Base-by-base conservation (phyloP, 2,888 invertebrate genomes). In the Glyphotaelius pellucidus region DNA sequence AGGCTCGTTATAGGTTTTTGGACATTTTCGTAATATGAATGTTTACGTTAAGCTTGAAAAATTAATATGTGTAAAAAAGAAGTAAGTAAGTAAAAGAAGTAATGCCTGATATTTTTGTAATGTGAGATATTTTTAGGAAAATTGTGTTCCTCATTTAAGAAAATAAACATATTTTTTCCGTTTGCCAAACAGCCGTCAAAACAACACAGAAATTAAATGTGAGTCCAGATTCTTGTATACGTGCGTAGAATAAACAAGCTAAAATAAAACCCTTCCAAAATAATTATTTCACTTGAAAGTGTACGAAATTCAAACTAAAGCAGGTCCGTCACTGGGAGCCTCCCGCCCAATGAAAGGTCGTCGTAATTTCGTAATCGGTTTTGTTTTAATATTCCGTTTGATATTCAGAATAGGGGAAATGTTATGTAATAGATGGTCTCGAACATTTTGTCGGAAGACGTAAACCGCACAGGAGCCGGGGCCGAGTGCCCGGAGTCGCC, bases 341-440 rank as follows among this genome's bases (percentile, higher is more conserved):
- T 31, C 67, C 31, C 87, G 7, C 25, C 31, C 32, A 52, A 31
- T 87, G 87, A 47, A 89, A 91, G 91, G 80, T 91, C 67, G 91
- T 90, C 92, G 92, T 93, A 93, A 93, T 93, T 93, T 92, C 92
- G 92, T 93, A 93, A 93, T 93, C 93, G 93, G 93, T 93, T 92
- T 92, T 93, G 93, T 93, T 93, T 93, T 93, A 93, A 93, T 93
- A 93, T 93, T 93, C 93, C 91, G 93, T 93, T 93, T 93, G 93
- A 93, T 92, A 92, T 93, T 91, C 87, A 67, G 90, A 92, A 92
- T 91, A 91, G 87, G 91, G 84, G 88, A 92, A 92, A 92, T 91
- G 93, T 93, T 93, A 92, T 92, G 92, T 91, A 93, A 93, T 93
- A 93, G 92, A 93, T 91, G 91, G 93, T 90, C 35, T 83, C 88